Base-by-base conservation (phyloP, 2,113 vertebrate species). In the Caretta caretta region DNA sequence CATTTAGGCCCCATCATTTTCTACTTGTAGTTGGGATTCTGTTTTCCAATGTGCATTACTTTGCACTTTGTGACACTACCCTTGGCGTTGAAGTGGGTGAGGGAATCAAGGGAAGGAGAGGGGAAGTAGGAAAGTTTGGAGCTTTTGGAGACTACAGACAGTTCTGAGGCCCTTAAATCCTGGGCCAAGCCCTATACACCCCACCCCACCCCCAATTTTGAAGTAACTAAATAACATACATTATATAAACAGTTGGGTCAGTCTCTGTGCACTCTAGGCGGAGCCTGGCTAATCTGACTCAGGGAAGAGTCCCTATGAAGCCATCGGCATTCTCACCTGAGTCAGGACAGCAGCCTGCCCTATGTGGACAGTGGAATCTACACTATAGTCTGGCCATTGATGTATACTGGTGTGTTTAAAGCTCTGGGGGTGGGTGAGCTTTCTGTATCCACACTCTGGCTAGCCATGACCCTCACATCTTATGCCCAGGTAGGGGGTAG, bases 381-480 rank as follows among this genome's bases (percentile, higher is more conserved):
- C 19, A 3, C 69, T 72, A 9, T 17, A 17, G 38, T 25, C 24
- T 46, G 72, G 19, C 11, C 22, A 46, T 78, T 78, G 12, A 27
- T 8, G 22, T 48, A 29, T 27, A 48, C 13, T 27, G 25, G 12
- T 14, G 6, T 48, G 12, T 78, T 78, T 46, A 27, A 48, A 27
- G 38, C 42, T 6, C 20, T 46, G 42, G 62, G 2, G 16, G 16
- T 2, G 65, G 17, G 17, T 11, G 19, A 2, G n/a, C 17, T 48
- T 48, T 46, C 42, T 78, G 75, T 13, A 42, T 46, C 38, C 75
- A 4, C 10, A 62, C n/a, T 86, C 42, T 20, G 57, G 87, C 59
- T 42, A 14, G 2, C 72, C 0, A 0, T 9, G 38, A 35, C 8
- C 79, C 78, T 84, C 57, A 4, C 2, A 1, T 56, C 86, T 84